A percentile compares a stretch with the other conserved stretches of the same genome.
These are phyloP conservation scores for Tetragnatha versicolor DNA, from an alignment of 1,140 invertebrate genomes.

Conservation along the genomic window DNA sequence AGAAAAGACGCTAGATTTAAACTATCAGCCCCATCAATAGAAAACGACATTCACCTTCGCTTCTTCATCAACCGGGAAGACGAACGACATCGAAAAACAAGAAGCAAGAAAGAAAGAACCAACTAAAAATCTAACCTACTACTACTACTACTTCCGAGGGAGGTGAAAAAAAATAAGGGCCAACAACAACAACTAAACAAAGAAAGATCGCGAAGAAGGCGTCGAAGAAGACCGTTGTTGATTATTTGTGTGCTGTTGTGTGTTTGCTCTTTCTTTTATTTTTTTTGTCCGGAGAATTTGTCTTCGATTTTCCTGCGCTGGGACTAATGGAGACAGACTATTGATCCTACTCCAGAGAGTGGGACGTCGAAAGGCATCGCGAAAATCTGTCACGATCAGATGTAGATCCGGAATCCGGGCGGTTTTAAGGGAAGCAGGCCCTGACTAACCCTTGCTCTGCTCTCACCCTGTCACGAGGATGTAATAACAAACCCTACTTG, in stretches of 20 bases:
- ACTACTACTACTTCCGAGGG: too few species aligned
- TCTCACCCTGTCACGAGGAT: neutral
- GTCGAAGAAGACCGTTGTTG: neutral
- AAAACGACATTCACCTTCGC: neutral
- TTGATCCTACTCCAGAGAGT: neutral
- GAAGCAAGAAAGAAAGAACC: neutral
- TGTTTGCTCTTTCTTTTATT: neutral
- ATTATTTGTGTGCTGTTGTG: neutral
- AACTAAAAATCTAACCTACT: too few species aligned
- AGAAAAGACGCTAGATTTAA: neutral
- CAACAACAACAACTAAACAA: too few species aligned
- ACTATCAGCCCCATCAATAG: neutral
- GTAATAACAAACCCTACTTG: neutral
- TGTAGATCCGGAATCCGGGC: neutral
- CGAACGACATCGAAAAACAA: neutral
- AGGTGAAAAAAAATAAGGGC: too few species aligned
- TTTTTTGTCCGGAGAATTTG: neutral
- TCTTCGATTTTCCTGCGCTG: neutral
- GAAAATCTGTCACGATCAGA: constrained; percentile 3
- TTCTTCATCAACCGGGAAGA: neutral
- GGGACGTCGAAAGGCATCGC: neutral
- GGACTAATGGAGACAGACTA: constrained; percentile 1
- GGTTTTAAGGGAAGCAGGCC: neutral
- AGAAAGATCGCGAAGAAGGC: neutral
- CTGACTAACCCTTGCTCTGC: neutral